These are phyloP conservation scores for Kryphioiulus occultus DNA, from an alignment of 2,888 invertebrate species.

Conservation along the genomic window DNA sequence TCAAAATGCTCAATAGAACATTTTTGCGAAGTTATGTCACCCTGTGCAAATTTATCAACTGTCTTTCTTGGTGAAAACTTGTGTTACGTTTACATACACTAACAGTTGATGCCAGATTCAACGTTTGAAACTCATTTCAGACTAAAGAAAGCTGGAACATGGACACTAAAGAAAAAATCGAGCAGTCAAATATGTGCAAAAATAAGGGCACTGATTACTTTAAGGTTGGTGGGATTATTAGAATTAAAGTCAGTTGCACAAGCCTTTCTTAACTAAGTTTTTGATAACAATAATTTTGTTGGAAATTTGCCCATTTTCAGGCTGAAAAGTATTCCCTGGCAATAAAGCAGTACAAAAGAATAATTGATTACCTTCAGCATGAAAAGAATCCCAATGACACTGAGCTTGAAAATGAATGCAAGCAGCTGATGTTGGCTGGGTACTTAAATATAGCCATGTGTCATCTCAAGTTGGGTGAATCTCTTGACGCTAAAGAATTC, in stretches of 20 bases:
- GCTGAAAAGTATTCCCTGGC: conserved; percentile 78
- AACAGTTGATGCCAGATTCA: neutral
- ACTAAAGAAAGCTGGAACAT: conserved; percentile 81
- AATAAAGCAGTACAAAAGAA: conserved; percentile 84
- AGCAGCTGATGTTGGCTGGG: conserved; percentile 72
- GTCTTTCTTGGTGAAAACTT: neutral
- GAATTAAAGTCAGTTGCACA: neutral
- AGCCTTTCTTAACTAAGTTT: neutral
- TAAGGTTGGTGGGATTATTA: conserved; percentile 66
- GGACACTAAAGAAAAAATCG: conserved; percentile 78
- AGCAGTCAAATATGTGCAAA: conserved; percentile 82
- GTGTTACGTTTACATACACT: neutral
- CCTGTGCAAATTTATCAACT: too few species aligned
- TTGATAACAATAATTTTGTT: neutral
- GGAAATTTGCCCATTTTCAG: conserved; percentile 56
- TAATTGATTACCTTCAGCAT: conserved; percentile 71
- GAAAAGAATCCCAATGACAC: conserved; percentile 63
- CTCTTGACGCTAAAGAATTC: conserved; percentile 74
- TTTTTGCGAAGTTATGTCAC: too few species aligned
- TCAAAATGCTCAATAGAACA: too few species aligned
- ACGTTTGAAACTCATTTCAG: neutral
- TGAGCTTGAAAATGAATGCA: conserved; percentile 63
- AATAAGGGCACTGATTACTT: conserved; percentile 91
- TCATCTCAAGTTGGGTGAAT: conserved; percentile 76
- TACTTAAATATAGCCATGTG: conserved; percentile 84